phyloP scores from a whole-genome alignment of 2,888 invertebrate species.

The Dynastes maya region DNA sequence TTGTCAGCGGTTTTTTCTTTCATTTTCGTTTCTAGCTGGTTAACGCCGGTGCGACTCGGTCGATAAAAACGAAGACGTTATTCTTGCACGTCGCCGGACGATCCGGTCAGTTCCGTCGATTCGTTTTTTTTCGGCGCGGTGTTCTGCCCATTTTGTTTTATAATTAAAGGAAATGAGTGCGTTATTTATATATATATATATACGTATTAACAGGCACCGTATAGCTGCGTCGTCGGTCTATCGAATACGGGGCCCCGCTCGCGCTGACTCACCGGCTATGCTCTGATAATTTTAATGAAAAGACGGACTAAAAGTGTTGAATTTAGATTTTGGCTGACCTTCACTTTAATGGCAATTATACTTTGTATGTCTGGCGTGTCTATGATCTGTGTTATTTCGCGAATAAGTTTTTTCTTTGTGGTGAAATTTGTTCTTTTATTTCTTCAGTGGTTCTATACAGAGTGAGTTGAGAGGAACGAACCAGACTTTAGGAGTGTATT shows the following conservation, averaged over 20 bases:
- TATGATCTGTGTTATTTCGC: not conserved
- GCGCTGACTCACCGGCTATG: conserved; percentile 39
- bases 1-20: not conserved
- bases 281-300: conserved; percentile 44
- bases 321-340: conserved; percentile 42
- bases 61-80: not conserved
- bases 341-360: conserved; percentile 17
- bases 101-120: not conserved
- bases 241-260: no score
- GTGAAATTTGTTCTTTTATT: no score
- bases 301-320: conserved; percentile 25
- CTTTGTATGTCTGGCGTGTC: not conserved
- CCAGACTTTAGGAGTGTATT: no score
- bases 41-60: not conserved
- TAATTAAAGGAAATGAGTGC: conserved; percentile 34
- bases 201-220: not conserved
- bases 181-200: not conserved
- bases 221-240: not conserved
- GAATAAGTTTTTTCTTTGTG: no score
- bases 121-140: not conserved
- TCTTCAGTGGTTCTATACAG: no score
- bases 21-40: not conserved
- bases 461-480: no score
- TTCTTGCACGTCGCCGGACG: not conserved
- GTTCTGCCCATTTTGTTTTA: conserved; percentile 14